A percentile compares a stretch with the other conserved stretches of the same genome.
phyloP scores from a whole-genome alignment of 2,113 vertebrate genomes.

The Stercorarius parasiticus region DNA sequence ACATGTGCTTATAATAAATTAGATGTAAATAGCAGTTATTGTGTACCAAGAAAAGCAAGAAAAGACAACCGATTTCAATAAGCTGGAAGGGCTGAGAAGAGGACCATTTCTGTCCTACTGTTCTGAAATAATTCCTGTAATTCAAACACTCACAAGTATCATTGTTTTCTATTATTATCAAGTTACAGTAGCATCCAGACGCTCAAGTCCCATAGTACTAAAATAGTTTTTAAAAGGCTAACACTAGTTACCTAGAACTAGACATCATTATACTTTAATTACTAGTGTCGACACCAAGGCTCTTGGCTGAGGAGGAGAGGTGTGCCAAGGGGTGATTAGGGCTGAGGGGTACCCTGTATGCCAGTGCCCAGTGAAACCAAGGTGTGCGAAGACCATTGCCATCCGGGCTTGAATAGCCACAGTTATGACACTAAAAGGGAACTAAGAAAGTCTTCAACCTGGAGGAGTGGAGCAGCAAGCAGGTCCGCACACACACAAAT shows the following conservation, averaged over 20 bases:
- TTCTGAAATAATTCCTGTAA: slow-evolving; percentile 41
- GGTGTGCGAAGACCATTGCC: neutral
- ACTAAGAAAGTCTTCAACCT: neutral
- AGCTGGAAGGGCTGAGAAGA: neutral
- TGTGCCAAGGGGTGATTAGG: neutral
- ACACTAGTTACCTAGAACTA: neutral
- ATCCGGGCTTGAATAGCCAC: neutral
- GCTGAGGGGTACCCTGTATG: neutral
- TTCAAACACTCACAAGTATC: neutral
- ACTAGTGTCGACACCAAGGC: rapidly evolving
- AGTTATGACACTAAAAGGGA: neutral
- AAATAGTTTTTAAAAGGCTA: neutral
- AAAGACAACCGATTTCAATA: slow-evolving; percentile 31
- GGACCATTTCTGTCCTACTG: slow-evolving; percentile 14
- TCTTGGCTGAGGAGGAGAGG: neutral
- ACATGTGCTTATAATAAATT: slow-evolving; percentile 68
- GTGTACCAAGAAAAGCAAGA: slow-evolving; percentile 33
- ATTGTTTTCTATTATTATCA: neutral
- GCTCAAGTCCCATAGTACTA: neutral
- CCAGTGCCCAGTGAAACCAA: neutral
- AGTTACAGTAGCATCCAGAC: neutral
- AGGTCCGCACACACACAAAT: neutral
- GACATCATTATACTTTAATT: neutral
- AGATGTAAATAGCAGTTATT: slow-evolving; percentile 57
- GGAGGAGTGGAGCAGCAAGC: neutral